Conservation (phyloP, 2,888 invertebrate genomes). For the Drosophila incognita region DNA sequence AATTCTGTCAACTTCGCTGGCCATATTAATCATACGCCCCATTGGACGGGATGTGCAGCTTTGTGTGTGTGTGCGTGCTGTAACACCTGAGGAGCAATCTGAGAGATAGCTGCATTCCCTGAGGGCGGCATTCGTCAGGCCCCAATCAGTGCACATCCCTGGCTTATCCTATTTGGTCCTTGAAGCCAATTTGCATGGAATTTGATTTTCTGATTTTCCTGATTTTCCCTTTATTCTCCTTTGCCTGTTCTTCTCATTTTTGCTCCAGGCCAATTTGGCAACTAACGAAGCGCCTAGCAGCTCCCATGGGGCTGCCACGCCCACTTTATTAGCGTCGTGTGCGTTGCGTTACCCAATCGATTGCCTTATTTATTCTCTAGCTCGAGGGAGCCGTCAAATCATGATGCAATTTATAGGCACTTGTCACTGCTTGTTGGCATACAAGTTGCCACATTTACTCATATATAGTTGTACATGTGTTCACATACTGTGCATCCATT, state of each 20-base stretch:
- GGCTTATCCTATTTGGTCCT: constrained; percentile 16
- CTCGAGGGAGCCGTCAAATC: constrained; percentile 4
- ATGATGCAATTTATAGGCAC: constrained; percentile 41
- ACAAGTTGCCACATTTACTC: constrained; percentile 14
- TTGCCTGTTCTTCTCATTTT: background rate
- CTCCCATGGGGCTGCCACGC: constrained; percentile 57
- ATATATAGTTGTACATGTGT: background rate
- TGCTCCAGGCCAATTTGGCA: constrained; percentile 27
- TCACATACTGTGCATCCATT: constrained; percentile 14
- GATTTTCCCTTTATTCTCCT: background rate
- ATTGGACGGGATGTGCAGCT: constrained; percentile 50
- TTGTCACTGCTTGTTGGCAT: constrained; percentile 45
- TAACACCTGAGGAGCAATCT: constrained; percentile 38
- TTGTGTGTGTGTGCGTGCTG: background rate
- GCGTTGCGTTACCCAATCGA: constrained; percentile 30
- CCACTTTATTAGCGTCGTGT: constrained; percentile 57
- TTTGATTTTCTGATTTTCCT: constrained; percentile 4
- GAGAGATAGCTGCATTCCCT: constrained; percentile 30
- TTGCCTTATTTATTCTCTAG: constrained; percentile 1
- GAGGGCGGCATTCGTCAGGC: constrained; percentile 37
- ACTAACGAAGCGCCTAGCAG: constrained; percentile 52
- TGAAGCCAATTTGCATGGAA: constrained; percentile 57
- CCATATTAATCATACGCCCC: constrained; percentile 71
- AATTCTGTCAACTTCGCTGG: background rate
- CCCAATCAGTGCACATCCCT: constrained; percentile 54